Conservation (phyloP, 2,888 invertebrate genomes). For the Rhagophthalmus giganteus region DNA sequence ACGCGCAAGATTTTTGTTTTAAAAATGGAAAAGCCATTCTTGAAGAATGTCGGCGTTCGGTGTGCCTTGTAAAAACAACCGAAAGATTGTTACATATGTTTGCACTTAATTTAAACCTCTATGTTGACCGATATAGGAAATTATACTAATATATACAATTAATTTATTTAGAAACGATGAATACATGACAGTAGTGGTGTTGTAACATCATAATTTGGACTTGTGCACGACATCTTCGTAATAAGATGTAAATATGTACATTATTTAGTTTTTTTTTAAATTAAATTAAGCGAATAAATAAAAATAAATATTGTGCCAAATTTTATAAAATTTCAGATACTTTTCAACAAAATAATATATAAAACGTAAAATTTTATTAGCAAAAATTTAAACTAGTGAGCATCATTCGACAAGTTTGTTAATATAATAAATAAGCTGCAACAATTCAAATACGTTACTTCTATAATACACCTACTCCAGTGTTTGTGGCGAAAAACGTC, state of each 20-base stretch:
- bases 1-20: too few species aligned
- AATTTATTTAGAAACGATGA: conserved; percentile 22
- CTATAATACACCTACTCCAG: conserved; percentile 23
- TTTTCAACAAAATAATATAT: conserved; percentile 5
- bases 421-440: conserved; percentile 17
- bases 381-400: conserved; percentile 23
- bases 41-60: too few species aligned
- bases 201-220: conserved; percentile 27
- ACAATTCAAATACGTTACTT: conserved; percentile 25
- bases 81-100: conserved; percentile 19
- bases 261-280: conserved; percentile 14
- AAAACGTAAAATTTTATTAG: conserved; percentile 1
- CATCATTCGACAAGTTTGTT: conserved; percentile 12
- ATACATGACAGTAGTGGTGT: conserved; percentile 27
- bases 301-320: conserved; percentile 1
- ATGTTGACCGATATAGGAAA: conserved; percentile 17
- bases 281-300: too few species aligned
- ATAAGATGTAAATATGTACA: conserved; percentile 24
- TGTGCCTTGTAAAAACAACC: conserved; percentile 24
- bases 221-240: conserved; percentile 28
- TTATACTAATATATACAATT: conserved; percentile 25
- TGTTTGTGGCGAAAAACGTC: conserved; percentile 7
- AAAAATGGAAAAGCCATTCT: too few species aligned
- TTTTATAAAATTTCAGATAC: conserved; percentile 2
- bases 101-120: conserved; percentile 10